Conservation (phyloP, 2,888 invertebrate species). For the Tanypteryx hageni region DNA sequence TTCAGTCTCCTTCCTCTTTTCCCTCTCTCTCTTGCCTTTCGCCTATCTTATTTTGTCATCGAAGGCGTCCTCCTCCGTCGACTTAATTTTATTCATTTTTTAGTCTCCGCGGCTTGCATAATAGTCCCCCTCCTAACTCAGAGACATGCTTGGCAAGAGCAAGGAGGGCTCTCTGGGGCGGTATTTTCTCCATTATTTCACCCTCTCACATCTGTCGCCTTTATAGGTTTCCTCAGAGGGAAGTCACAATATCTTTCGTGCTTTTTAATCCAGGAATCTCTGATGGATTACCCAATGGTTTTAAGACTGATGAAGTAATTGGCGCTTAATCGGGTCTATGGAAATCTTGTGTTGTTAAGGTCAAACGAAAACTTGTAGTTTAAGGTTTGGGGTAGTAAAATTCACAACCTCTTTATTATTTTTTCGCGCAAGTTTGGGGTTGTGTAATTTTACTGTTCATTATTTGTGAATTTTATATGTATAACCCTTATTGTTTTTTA, state of each 20-base stretch:
- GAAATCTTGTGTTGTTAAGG: no score
- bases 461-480: no score
- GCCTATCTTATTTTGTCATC: neutral
- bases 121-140: slow-evolving; percentile 40
- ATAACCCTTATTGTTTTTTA: no score
- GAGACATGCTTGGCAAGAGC: slow-evolving; percentile 49
- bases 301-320: no score
- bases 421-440: no score
- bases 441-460: no score
- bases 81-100: slow-evolving; percentile 59
- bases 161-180: neutral
- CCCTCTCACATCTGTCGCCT: neutral
- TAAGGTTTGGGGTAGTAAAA: no score
- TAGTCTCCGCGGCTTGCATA: slow-evolving; percentile 40
- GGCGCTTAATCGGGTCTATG: no score
- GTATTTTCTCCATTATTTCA: no score
- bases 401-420: no score
- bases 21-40: neutral
- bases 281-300: no score
- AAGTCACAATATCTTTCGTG: neutral
- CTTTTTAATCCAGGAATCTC: neutral
- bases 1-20: neutral
- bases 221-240: neutral
- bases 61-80: slow-evolving; percentile 41
- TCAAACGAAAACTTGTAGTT: no score